Evolutionary conservation across 2,797 vertebrate genomes (phyloP), one percentile per base, ranked within the genome.

Genomic region (Lacerta bilineata): DNA sequence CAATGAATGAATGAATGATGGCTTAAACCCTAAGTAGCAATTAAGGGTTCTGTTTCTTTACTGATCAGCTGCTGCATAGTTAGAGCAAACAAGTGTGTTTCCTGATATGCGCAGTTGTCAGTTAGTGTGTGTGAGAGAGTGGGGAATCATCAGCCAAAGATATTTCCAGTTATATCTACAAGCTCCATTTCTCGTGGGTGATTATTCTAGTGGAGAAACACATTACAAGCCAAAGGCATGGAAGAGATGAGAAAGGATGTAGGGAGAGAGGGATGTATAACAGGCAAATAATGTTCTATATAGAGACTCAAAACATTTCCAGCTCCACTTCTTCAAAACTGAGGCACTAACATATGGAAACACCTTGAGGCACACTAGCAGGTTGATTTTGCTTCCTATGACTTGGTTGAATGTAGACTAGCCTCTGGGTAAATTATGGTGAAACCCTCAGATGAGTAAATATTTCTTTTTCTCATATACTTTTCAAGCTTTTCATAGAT

Each of bases 1-100:
- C 90, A 94, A 93, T 92, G 91, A 95, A 94, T 95, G 97, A 97
- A 98, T 97, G 94, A 96, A 95, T 72, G 74, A 90, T 91, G 95
- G 94, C 95, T 94, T 95, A 95, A 93, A 93, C 93, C 79, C 92
- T 90, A 81, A 93, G 90, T 87, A 93, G 91, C 93, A 94, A 93
- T 95, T 94, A 95, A 94, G 91, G 94, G 93, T 94, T 94, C 92
- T 89, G 89, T 94, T 95, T 94, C 93, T 91, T 94, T 93, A 94
- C 92, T 92, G 92, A 95, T 94, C 92, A 95, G 93, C 88, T 93
- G 91, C 39, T 92, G 83, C 88, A 93, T 1, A 88, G 72, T 92
- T 92, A 83, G 10, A 17, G 93, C 91, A 95, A 95, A 94, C 92
- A 96, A 94, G 86, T 91, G 87, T 91, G 87, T 92, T 93, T 96